These are phyloP conservation scores for Coptodon rendalli DNA, from an alignment of 2,113 vertebrate species.

Conservation along the genomic window DNA sequence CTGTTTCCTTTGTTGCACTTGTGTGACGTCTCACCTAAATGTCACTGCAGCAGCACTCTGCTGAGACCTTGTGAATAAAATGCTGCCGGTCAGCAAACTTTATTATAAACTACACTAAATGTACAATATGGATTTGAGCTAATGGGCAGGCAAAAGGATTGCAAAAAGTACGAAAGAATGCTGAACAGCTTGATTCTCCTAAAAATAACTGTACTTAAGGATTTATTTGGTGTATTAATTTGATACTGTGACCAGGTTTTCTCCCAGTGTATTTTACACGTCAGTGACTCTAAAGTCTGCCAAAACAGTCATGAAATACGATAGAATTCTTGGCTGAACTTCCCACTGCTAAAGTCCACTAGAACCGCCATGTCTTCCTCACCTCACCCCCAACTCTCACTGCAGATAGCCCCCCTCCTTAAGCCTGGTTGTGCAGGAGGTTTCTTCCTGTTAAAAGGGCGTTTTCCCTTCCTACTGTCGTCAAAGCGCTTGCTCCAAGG, in stretches of 20 bases:
- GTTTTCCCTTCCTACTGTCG: neutral
- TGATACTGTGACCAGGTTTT: neutral
- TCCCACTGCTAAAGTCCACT: neutral
- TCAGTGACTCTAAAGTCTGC: neutral
- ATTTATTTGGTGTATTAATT: neutral
- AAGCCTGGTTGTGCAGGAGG: neutral
- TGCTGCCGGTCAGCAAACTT: neutral
- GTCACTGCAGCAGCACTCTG: neutral
- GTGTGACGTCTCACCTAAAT: constrained; percentile 1
- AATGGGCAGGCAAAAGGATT: neutral
- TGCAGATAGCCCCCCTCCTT: neutral
- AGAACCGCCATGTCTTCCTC: neutral
- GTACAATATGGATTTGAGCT: neutral
- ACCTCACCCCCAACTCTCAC: neutral
- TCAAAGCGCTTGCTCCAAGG: neutral
- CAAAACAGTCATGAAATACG: neutral
- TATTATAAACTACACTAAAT: neutral
- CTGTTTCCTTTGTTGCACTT: constrained; percentile 1
- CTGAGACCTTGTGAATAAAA: neutral
- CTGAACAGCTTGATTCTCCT: neutral
- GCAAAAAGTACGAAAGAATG: neutral
- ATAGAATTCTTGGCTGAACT: neutral
- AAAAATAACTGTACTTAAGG: neutral
- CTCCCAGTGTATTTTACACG: neutral
- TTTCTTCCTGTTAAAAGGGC: neutral